A percentile compares a stretch with the other conserved stretches of the same genome.
phyloP scores from a whole-genome alignment of 1,140 invertebrate species.

The Dinoponera quadriceps region DNA sequence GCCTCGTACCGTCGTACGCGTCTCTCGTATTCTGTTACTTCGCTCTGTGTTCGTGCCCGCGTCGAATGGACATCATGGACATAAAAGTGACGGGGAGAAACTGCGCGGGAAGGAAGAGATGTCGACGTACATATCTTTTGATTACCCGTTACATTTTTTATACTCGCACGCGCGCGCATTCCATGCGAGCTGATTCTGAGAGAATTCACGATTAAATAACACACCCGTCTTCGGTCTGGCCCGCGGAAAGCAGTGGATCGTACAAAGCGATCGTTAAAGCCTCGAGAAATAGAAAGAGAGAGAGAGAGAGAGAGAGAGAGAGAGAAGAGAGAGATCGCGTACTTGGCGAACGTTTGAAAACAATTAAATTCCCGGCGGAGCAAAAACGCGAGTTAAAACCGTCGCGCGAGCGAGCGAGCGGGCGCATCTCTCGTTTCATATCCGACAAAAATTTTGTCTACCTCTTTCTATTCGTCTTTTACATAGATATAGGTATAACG shows the following conservation, averaged over 20 bases:
- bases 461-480: conserved; percentile 15
- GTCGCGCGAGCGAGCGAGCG: too few species aligned
- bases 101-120: conserved; percentile 3
- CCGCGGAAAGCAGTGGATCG: background rate
- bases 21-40: background rate
- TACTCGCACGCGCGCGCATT: background rate
- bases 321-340: background rate
- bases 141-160: conserved; percentile 52
- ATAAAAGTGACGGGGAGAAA: conserved; percentile 20
- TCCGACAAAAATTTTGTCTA: background rate
- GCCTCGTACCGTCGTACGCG: background rate
- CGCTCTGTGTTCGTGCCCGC: background rate
- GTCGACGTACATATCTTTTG: conserved; percentile 39
- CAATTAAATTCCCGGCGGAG: background rate
- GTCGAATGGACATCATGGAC: conserved; percentile 29
- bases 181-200: background rate
- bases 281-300: background rate
- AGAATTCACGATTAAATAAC: conserved; percentile 47
- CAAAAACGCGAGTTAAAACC: background rate
- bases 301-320: too few species aligned
- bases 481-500: conserved; percentile 5
- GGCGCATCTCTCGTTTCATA: background rate
- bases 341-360: background rate
- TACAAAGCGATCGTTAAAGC: background rate
- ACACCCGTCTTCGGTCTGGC: background rate